Percentiles rank a stretch among this genome's conserved stretches.
Conservation (phyloP, 1,140 invertebrate species). For the Phocides pigmalion region DNA sequence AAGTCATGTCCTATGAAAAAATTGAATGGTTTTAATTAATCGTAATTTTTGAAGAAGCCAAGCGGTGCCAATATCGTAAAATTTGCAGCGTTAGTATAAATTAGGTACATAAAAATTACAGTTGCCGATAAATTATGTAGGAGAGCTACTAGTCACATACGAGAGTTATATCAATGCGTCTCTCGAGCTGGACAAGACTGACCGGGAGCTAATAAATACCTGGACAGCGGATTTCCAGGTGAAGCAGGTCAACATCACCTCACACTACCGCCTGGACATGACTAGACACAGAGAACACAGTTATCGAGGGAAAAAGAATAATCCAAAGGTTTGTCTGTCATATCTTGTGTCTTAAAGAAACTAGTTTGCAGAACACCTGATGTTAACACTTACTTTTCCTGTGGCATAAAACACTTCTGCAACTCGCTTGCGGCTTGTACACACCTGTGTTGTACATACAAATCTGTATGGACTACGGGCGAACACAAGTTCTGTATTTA, state of each 20-base stretch:
- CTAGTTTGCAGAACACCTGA: too few relatives aligned
- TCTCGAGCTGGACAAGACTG: slow-evolving; percentile 43
- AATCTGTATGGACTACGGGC: too few relatives aligned
- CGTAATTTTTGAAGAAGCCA: too few relatives aligned
- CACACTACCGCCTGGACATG: slow-evolving; percentile 56
- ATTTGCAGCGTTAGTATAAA: too few relatives aligned
- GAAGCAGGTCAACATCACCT: slow-evolving; percentile 50
- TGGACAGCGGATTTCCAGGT: slow-evolving; percentile 53
- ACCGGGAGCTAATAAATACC: slow-evolving; percentile 39
- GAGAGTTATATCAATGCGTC: slow-evolving; percentile 48
- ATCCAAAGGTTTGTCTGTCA: slow-evolving; percentile 44
- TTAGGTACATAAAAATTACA: not conserved
- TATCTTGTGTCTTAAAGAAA: not conserved
- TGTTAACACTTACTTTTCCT: too few relatives aligned
- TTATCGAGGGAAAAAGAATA: slow-evolving; percentile 43
- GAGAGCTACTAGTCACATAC: slow-evolving; percentile 38
- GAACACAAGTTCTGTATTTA: too few relatives aligned
- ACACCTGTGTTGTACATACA: too few relatives aligned
- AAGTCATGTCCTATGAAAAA: too few relatives aligned
- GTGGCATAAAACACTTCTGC: too few relatives aligned
- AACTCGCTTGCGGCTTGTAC: too few relatives aligned
- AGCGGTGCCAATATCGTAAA: too few relatives aligned
- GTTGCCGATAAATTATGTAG: slow-evolving; percentile 15
- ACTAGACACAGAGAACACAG: slow-evolving; percentile 52
- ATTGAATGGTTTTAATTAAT: too few relatives aligned